Percentiles rank a stretch among this genome's conserved stretches.
phyloP scores from a whole-genome alignment of 1,140 invertebrate species.

The Solenopsis invicta region DNA sequence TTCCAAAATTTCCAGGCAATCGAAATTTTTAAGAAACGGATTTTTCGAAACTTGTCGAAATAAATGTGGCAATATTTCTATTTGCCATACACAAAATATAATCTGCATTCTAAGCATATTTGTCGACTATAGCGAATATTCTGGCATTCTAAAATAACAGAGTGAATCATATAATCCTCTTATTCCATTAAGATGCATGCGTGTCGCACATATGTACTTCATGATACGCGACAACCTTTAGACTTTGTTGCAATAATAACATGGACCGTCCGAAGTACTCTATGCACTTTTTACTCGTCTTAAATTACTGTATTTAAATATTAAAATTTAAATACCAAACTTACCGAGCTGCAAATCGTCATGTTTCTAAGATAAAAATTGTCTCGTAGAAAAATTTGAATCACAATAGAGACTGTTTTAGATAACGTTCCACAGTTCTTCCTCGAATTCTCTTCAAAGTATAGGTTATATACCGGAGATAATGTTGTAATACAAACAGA shows the following conservation, averaged over 20 bases:
- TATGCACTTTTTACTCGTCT: neutral
- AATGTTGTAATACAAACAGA: neutral
- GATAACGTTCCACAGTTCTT: neutral
- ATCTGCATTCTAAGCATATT: neutral
- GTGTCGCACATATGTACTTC: neutral
- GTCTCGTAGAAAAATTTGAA: neutral
- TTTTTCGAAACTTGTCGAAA: neutral
- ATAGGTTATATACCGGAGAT: neutral
- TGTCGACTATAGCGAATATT: neutral
- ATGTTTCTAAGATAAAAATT: neutral
- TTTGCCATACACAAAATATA: neutral
- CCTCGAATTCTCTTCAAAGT: neutral
- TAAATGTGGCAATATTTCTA: neutral
- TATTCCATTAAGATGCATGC: neutral
- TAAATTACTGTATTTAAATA: constrained; percentile 1
- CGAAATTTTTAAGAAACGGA: neutral
- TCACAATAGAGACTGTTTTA: neutral
- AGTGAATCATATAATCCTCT: neutral
- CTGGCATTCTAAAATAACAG: neutral
- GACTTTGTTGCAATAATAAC: neutral
- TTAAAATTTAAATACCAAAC: constrained; percentile 13
- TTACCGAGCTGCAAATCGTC: neutral
- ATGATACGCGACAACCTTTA: constrained; percentile 27
- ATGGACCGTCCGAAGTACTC: neutral
- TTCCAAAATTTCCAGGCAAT: neutral